Evolutionary conservation across 2,797 vertebrate genomes (phyloP), one percentile per base, ranked within the genome.

Genomic region (Clarias fuscus): DNA sequence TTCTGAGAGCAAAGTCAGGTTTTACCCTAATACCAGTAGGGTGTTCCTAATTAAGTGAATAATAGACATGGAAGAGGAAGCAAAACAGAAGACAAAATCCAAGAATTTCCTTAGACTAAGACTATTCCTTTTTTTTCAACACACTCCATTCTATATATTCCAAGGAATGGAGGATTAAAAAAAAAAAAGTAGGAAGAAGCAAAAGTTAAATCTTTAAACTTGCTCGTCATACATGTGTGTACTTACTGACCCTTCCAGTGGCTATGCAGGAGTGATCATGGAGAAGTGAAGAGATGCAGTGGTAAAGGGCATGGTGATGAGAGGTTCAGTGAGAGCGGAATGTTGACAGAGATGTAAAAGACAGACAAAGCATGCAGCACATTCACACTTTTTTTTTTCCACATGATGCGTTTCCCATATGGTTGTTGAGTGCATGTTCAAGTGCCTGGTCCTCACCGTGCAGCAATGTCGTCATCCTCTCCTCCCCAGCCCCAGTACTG

Each of bases 401-500:
- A 85, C 77, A 89, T 15, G 59, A 85, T 71, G 70, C 62, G 67
- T 30, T 70, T 76, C 30, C 58, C 10, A 61, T 72, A 84, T 76
- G 37, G 65, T 48, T 40, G 27, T 22, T n/a, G 71, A 64, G 22
- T 37, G 77, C 59, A 61, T 61, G 53, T 78, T n/a, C n/a, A 48
- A 40, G 43, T 5, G n/a, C 18, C 70, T 80, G 18, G 67, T 7
- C 33, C 95, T 95, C 90, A 98, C 98, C 98, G 96, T 89, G 97
- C 95, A 86, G 98, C 97, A 0, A 99, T 99, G 93, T 99, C 98
- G 0, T 99, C 98, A 18, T 99, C 98, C 91, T 99, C 98, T 0
- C 98, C 98, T 0, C 98, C 98, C 98, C 98, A 99, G 61, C 98
- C 98, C 98, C 98, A 99, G 90, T 99, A 99, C 88, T 97, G 97